Base-by-base conservation (phyloP, 2,113 vertebrate species). In the Syngnathus typhle region DNA sequence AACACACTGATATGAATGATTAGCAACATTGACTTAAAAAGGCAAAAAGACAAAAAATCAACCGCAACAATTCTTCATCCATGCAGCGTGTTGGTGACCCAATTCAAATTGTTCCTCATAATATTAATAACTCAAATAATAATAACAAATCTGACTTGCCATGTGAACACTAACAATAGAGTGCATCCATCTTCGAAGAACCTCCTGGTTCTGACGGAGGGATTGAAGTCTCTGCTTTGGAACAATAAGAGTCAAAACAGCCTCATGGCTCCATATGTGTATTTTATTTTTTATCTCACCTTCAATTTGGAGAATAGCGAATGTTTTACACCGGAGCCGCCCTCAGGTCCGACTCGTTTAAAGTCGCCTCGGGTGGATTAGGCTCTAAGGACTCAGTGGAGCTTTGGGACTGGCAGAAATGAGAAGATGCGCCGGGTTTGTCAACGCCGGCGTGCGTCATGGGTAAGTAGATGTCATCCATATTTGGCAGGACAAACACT, bases 401-500 rank as follows among this genome's bases (percentile, higher is more conserved):
- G 38, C 83, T 84, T 3, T 11, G 72, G 19, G 79, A 80, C 15
- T 4, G 59, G 3, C 62, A 70, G 27, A 61, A 68, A 10, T 32
- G 81, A 5, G 3, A 59, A 0, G 47, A 59, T 64, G 74, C 52
- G 75, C 71, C 1, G 74, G 76, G 75, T 3, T 71, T 72, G 9
- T 92, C 92, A 75, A 89, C 58, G 27, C 79, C 85, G 0, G 93
- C 89, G 59, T 84, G 76, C 94, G 96, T 96, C 78, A 95, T 87
- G 18, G 94, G 94, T 12, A 95, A 39, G 76, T 92, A 91, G 76
- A 96, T 89, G 70, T 96, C 94, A 0, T 96, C 94, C 94, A 96
- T 96, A 85, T 96, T 95, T 41, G 94, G 94, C 88, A 95, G 90
- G 51, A 96, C 95, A 88, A 96, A 84, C 27, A 94, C 91, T 90